Base-by-base conservation (phyloP, 2,888 invertebrate genomes). In the Apotomis capreana region DNA sequence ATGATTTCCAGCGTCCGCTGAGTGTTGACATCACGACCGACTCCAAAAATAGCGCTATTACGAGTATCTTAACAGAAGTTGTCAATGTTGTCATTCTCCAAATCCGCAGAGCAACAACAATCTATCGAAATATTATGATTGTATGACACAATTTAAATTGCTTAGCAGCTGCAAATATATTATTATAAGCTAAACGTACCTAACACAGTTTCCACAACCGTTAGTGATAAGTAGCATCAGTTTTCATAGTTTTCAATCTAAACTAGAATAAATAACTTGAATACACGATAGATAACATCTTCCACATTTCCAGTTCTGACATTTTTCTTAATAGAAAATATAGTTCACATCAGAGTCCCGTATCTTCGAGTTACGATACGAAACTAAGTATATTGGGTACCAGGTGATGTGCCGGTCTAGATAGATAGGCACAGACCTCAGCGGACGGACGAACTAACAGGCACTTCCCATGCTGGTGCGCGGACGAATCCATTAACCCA, bases 401-500 rank as follows among this genome's bases (percentile, higher is more conserved):
- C 73, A 72, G 70, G 58, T 70, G 70, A 58, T 60, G 73, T 54
- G n/a, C 40, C 68, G 71, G 61, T 74, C 76, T 73, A 75, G 75
- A 76, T 80, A 78, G 78, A 75, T 74, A 78, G 78, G 77, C 73
- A 80, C 81, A 83, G 82, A 85, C 83, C 80, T 80, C 79, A 83
- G 80, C 86, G 85, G 86, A 86, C 88, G 84, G 80, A 81, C 81
- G 81, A 83, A 80, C 90, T 89, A 91, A 90, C 91, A 88, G 90
- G 89, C 90, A 92, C 92, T 91, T 92, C 92, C 92, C 86, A 90
- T 90, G 84, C 80, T 85, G 84, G 84, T 81, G 86, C 84, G 87
- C 91, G 93, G 93, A 92, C 91, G 92, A 90, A 91, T 90, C 92
- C 88, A 93, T 92, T 93, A 92, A 92, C 93, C 93, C 91, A 92